Evolutionary conservation across 2,888 invertebrate genomes (phyloP).

Genomic region (Ectobius pallidus): DNA sequence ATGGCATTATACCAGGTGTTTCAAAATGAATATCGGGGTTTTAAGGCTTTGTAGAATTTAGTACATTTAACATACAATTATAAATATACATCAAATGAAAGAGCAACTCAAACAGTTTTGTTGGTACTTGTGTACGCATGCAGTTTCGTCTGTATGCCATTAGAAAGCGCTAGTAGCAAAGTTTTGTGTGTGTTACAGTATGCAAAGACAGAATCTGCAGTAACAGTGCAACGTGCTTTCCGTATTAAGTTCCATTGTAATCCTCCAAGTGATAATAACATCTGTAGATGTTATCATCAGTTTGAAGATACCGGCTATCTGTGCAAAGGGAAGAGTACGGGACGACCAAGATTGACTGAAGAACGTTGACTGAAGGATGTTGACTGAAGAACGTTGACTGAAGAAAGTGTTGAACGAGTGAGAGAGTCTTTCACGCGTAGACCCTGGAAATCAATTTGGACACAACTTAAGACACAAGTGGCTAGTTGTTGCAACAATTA

Average conservation of each 20-base stretch:
- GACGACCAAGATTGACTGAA: conserved; percentile 7
- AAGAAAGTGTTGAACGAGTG: conserved; percentile 1
- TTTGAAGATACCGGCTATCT: neutral
- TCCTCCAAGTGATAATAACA: conserved; percentile 18
- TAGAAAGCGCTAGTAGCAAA: conserved; percentile 30
- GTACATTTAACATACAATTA: too few species aligned
- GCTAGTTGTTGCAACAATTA: conserved; percentile 1
- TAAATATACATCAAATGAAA: too few species aligned
- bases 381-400: too few species aligned
- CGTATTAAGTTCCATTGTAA: conserved; percentile 14
- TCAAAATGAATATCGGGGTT: too few species aligned
- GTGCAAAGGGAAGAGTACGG: neutral
- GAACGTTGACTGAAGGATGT: too few species aligned
- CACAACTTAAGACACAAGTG: neutral
- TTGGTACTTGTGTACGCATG: too few species aligned
- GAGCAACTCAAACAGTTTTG: too few species aligned
- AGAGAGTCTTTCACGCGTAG: neutral
- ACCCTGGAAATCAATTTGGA: neutral
- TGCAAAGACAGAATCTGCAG: conserved; percentile 22
- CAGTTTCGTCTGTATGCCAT: neutral
- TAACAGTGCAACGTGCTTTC: conserved; percentile 26
- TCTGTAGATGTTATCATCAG: conserved; percentile 3
- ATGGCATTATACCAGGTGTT: too few species aligned
- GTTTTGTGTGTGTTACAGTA: conserved; percentile 27
- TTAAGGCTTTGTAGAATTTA: too few species aligned